phyloP scores from a whole-genome alignment of 2,888 invertebrate genomes.

The Archaeoteleia sp. region DNA sequence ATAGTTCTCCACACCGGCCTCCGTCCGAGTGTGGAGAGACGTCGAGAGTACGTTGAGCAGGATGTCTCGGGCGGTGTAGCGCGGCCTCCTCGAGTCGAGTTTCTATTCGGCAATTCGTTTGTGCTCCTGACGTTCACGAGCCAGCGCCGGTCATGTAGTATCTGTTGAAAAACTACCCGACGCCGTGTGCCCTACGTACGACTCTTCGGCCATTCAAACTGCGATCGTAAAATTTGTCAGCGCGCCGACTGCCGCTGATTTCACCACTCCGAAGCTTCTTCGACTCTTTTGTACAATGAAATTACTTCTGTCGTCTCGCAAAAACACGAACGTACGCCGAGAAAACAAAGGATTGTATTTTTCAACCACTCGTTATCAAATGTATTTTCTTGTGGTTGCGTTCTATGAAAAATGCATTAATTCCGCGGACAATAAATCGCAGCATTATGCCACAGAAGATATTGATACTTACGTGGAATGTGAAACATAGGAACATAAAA shows the following conservation, averaged over 20 bases:
- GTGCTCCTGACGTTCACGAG: conserved; percentile 50
- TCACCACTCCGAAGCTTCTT: conserved; percentile 16
- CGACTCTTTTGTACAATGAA: conserved; percentile 13
- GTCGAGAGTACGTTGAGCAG: conserved; percentile 3
- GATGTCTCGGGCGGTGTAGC: conserved; percentile 3
- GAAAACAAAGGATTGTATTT: background rate
- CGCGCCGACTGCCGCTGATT: conserved; percentile 23
- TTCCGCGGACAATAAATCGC: too few species aligned
- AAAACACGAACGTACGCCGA: too few species aligned
- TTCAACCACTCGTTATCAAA: too few species aligned
- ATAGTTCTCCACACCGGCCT: conserved; percentile 3
- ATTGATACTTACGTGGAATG: too few species aligned
- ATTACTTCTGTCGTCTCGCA: background rate
- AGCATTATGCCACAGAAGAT: too few species aligned
- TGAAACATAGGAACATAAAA: too few species aligned
- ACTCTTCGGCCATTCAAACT: conserved; percentile 5
- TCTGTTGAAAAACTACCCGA: conserved; percentile 29
- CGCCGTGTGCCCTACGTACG: conserved; percentile 11
- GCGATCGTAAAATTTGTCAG: conserved; percentile 40
- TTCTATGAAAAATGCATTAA: too few species aligned
- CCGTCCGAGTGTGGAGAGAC: conserved; percentile 1
- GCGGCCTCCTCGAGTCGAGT: conserved; percentile 15
- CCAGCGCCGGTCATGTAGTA: conserved; percentile 18
- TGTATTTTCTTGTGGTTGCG: too few species aligned
- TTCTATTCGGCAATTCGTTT: conserved; percentile 54